A percentile compares a stretch with the other conserved stretches of the same genome.
Evolutionary conservation across 2,888 invertebrate genomes (phyloP).

Genomic region (Boloria euphrosyne): DNA sequence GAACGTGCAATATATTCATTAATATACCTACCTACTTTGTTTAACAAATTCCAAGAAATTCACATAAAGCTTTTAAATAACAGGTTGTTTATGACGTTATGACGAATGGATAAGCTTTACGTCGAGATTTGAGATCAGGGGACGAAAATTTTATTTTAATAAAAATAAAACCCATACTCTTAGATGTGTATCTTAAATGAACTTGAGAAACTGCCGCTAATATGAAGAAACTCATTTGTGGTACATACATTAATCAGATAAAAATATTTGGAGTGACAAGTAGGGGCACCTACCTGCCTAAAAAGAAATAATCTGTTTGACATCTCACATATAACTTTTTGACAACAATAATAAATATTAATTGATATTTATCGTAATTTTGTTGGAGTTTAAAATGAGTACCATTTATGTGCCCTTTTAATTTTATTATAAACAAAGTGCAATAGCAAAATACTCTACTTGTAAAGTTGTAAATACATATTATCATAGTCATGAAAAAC

Average conservation of each 20-base stretch:
- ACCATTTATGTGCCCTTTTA: not conserved
- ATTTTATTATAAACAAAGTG: no score
- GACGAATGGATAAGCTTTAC: slow-evolving; percentile 17
- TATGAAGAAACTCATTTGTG: slow-evolving; percentile 47
- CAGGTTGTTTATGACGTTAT: slow-evolving; percentile 22
- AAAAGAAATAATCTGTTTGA: slow-evolving; percentile 37
- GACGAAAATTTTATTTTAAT: slow-evolving; percentile 32
- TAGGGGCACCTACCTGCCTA: slow-evolving; percentile 53
- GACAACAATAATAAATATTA: slow-evolving; percentile 34
- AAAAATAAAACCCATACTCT: slow-evolving; percentile 40
- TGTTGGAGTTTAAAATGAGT: not conserved
- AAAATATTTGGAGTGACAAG: slow-evolving; percentile 58
- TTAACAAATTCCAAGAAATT: slow-evolving; percentile 4
- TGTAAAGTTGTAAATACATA: no score
- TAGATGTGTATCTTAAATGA: slow-evolving; percentile 61
- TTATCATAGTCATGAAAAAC: no score
- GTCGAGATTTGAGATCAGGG: slow-evolving; percentile 22
- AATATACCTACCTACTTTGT: slow-evolving; percentile 3
- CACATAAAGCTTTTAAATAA: slow-evolving; percentile 12
- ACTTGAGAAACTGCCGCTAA: slow-evolving; percentile 59
- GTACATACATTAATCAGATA: slow-evolving; percentile 51
- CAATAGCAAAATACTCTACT: no score
- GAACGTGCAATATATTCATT: not conserved
- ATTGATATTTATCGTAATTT: slow-evolving; percentile 31
- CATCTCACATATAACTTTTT: slow-evolving; percentile 29